Evolutionary conservation across 1,140 invertebrate species (phyloP).

Genomic region (Oncopodura yosiiana): DNA sequence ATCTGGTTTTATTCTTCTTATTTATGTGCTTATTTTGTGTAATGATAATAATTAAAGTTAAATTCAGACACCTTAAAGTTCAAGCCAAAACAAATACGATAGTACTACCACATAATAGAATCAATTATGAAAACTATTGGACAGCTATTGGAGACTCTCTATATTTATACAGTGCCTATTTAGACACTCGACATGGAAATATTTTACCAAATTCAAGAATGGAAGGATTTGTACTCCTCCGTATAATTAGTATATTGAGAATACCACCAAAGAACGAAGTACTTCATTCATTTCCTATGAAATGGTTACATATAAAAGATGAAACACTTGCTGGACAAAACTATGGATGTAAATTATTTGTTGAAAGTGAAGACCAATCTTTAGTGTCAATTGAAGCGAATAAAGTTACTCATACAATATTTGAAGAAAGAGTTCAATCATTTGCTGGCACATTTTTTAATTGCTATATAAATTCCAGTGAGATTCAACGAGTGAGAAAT

Average conservation of each 20-base stretch:
- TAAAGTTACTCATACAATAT: conserved; percentile 21
- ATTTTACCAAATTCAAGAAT: background rate
- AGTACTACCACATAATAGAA: too few relatives aligned
- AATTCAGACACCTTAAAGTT: too few relatives aligned
- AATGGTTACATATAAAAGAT: conserved; percentile 21
- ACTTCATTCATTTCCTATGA: conserved; percentile 11
- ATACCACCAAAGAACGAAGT: conserved; percentile 14
- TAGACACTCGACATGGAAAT: conserved; percentile 17
- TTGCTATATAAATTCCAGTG: too few relatives aligned
- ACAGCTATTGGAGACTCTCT: conserved; percentile 25
- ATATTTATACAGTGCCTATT: conserved; percentile 29
- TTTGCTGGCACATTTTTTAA: conserved; percentile 28
- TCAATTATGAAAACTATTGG: conserved; percentile 14
- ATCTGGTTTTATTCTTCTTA: too few relatives aligned
- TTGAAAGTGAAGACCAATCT: background rate
- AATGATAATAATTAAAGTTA: too few relatives aligned
- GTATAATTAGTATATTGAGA: conserved; percentile 20
- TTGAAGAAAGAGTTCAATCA: conserved; percentile 31
- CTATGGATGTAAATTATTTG: conserved; percentile 24
- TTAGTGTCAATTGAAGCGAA: background rate
- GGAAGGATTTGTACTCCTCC: conserved; percentile 1
- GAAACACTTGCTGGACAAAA: conserved; percentile 5
- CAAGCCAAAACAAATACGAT: too few relatives aligned
- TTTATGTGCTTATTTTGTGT: too few relatives aligned
- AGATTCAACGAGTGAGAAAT: too few relatives aligned